Evolutionary conservation across 2,888 invertebrate species (phyloP), one percentile per base, ranked within the genome.

Genomic region (Drosophila crucigera): DNA sequence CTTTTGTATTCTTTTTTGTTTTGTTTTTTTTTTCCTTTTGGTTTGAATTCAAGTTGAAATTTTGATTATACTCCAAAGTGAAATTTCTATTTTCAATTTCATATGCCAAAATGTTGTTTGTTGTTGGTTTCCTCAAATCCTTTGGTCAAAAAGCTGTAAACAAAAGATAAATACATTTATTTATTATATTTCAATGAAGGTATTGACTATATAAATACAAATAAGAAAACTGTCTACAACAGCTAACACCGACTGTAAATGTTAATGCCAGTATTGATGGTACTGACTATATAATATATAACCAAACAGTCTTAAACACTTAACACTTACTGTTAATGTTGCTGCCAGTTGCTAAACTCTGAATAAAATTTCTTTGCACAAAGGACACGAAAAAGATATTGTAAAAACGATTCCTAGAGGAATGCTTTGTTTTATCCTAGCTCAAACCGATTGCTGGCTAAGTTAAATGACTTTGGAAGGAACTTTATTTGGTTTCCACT

Each of bases 21-120:
- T 62, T 73, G 73, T 66, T 59, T 69, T 14, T 47, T 31, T 31
- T 25, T 25, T 47, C 4, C 71, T 80, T 83, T 83, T 83, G 59
- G 63, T 78, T 83, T 76, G 54, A 31, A 68, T 67, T 90, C 73
- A 81, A 77, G 73, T 77, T 67, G n/a, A 33, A 77, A 82, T 80
- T 90, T 83, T 84, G 79, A 78, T 86, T 84, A 30, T 78, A 30
- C 54, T 80, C 80, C 84, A 72, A 89, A 86, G 61, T 53, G 55
- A 52, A 70, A 43, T 37, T 69, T 77, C 55, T 33, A 49, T 64
- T 25, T 33, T 74, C 49, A 76, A 68, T 77, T 72, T 66, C 33
- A 49, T 31, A 41, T 76, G 69, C 68, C 56, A 39, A 77, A 78
- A 60, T 60, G 60, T 78, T 41, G 69, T 68, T 72, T 73, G 72